Conservation (phyloP, 2,888 invertebrate genomes). For the Pachydiplax longipennis region DNA sequence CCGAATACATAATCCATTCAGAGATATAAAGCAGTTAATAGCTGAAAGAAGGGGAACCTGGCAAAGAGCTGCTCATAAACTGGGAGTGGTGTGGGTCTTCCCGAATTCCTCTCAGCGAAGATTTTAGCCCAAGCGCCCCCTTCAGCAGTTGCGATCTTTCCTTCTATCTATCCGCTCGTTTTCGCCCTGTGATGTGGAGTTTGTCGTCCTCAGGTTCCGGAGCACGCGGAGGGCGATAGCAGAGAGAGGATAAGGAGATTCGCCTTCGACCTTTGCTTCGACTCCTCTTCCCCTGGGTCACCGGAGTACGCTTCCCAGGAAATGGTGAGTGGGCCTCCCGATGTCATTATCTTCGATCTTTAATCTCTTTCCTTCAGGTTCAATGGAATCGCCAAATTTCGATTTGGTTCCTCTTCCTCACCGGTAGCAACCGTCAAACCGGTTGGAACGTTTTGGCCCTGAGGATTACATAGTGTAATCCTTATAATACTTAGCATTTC, state of each 20-base stretch:
- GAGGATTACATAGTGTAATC: no score
- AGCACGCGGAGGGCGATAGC: slow-evolving; percentile 73
- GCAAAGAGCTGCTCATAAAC: not conserved
- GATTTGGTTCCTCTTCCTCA: no score
- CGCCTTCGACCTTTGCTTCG: slow-evolving; percentile 71
- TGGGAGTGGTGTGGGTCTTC: not conserved
- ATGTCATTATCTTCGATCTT: no score
- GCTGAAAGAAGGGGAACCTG: not conserved
- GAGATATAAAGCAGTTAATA: not conserved
- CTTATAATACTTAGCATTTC: no score
- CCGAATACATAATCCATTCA: not conserved
- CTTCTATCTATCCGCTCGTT: not conserved
- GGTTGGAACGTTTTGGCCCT: no score
- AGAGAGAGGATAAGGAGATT: slow-evolving; percentile 69
- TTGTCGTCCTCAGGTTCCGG: slow-evolving; percentile 63
- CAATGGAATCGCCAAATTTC: no score
- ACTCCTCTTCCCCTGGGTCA: slow-evolving; percentile 63
- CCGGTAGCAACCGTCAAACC: no score
- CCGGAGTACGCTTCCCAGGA: slow-evolving; percentile 65
- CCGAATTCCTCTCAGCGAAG: not conserved
- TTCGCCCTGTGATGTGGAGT: not conserved
- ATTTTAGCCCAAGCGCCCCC: not conserved
- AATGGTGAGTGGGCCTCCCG: slow-evolving; percentile 56
- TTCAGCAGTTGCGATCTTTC: not conserved
- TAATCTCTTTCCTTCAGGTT: no score